Conservation (phyloP, 2,888 invertebrate species). For the Ectemnius continuus region DNA sequence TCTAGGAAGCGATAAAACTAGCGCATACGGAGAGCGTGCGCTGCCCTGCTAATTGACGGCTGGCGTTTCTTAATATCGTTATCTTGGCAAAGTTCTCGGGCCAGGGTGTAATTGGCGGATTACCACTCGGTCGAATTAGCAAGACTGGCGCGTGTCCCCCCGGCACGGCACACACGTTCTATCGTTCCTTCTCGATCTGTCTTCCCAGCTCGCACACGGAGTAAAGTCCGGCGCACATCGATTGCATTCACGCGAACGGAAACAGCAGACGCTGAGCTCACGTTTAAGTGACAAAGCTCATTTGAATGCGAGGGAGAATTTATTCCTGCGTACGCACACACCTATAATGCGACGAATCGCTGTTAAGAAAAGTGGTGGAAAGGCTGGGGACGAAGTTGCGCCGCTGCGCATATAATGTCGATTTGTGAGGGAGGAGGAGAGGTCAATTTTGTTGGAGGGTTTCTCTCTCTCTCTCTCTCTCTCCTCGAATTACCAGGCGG, state of each 20-base stretch:
- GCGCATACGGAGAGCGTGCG: neutral
- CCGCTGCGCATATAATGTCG: slow-evolving; percentile 40
- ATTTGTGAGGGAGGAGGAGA: slow-evolving; percentile 13
- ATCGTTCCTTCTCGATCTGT: no score
- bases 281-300: no score
- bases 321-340: no score
- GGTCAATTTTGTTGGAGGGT: slow-evolving; percentile 32
- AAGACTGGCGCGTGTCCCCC: neutral
- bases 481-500: slow-evolving; percentile 37
- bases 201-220: no score
- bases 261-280: no score
- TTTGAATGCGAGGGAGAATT: no score
- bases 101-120: slow-evolving; percentile 6
- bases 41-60: neutral
- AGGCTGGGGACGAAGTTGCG: neutral
- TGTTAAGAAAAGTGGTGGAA: neutral
- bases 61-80: slow-evolving; percentile 6
- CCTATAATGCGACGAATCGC: no score
- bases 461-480: neutral
- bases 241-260: no score
- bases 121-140: neutral
- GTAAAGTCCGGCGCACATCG: no score
- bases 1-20: neutral
- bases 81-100: neutral
- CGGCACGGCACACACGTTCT: neutral